Base-by-base conservation (phyloP, 2,888 invertebrate species). In the Torymus texanus region DNA sequence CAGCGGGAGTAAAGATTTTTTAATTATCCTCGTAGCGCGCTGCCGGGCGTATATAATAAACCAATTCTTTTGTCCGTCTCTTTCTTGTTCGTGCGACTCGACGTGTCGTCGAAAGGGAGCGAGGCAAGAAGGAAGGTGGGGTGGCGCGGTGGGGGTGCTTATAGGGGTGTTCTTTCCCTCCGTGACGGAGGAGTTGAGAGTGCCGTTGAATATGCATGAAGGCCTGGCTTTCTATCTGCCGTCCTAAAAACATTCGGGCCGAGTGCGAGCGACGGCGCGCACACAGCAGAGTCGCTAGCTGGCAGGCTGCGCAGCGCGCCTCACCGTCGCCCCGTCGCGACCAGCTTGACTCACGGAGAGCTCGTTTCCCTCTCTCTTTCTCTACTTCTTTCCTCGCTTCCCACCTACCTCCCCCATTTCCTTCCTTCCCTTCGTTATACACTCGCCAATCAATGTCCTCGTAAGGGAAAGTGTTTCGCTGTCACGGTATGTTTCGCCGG, bases 201-300 rank as follows among this genome's bases (percentile, higher is more conserved):
- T 90, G 88, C 89, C 87, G 89, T 89, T 90, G 90, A 90, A 90
- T 90, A 90, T 90, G 90, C 90, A 90, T 90, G 90, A 90, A 87
- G 83, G 87, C 87, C 86, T 84, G 86, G 85, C 85, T 86, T 85
- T 88, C 88, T 90, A 89, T 87, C 88, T 86, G 87, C 90, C 89
- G 86, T 89, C 89, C 90, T 89, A 90, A 90, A 90, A 90, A 90
- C 90, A 90, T 90, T 87, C 86, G 85, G 84, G 84, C 83, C 85
- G 83, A 84, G 24, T 41, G 13, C 84, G 77, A 78, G 79, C 79
- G 83, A 75, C 77, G 77, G 66, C 72, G 55, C 50, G 29, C 29
- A 29, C 29, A 29, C 29, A n/a, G 75, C 29, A n/a, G 1, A 59
- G 83, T 81, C 80, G 77, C 81, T 76, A 61, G 75, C 81, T 76